Evolutionary conservation across 2,888 invertebrate species (phyloP).

Genomic region (Dasypolia templi): DNA sequence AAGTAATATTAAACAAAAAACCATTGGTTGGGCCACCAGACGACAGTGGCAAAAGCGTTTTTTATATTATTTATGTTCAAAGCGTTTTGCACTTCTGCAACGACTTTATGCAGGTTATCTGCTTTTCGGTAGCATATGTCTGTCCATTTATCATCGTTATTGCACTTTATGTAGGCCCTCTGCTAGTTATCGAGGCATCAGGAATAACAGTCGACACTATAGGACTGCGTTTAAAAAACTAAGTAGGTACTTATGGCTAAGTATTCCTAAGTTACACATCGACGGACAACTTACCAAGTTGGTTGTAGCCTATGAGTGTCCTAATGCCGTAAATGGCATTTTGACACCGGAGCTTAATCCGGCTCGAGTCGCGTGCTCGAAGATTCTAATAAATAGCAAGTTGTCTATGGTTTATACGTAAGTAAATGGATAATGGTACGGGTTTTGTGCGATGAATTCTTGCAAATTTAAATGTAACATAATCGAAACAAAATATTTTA

Average conservation of each 20-base stretch:
- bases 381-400: constrained; percentile 30
- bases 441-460: constrained; percentile 14
- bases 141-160: neutral
- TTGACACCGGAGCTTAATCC: constrained; percentile 40
- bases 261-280: constrained; percentile 11
- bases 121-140: neutral
- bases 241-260: constrained; percentile 4
- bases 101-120: neutral
- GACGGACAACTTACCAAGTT: constrained; percentile 21
- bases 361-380: constrained; percentile 24
- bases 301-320: constrained; percentile 33
- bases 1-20: too few species aligned
- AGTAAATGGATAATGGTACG: neutral
- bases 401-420: constrained; percentile 32
- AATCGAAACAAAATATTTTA: neutral
- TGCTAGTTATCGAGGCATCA: neutral
- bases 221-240: constrained; percentile 1
- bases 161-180: neutral
- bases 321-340: constrained; percentile 51
- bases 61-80: too few species aligned
- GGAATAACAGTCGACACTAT: neutral
- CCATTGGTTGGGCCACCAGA: neutral
- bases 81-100: neutral
- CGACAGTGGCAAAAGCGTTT: neutral
- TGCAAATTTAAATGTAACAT: neutral